Conservation (phyloP, 2,888 invertebrate genomes). For the Rhagonycha lutea region DNA sequence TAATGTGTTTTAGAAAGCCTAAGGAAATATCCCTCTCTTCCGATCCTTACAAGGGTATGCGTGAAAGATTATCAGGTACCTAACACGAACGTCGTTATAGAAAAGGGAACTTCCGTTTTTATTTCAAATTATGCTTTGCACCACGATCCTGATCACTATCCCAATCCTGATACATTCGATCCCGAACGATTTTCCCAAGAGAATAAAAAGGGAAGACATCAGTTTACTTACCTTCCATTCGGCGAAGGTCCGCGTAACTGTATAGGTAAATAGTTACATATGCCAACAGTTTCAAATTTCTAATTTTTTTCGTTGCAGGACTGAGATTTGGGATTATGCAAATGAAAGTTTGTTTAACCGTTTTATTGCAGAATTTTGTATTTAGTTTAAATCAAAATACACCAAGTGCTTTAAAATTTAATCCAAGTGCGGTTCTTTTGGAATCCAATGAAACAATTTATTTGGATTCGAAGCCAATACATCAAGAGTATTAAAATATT, state of each 20-base stretch:
- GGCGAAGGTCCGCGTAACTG: too few species aligned
- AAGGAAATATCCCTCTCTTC: conserved; percentile 46
- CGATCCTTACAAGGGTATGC: conserved; percentile 34
- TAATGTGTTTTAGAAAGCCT: conserved; percentile 46
- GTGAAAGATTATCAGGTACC: conserved; percentile 42
- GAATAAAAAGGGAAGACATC: too few species aligned
- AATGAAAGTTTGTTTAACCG: conserved; percentile 28
- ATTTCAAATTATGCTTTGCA: conserved; percentile 8
- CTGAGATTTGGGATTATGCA: conserved; percentile 34
- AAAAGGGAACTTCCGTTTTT: conserved; percentile 45
- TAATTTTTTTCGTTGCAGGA: too few species aligned
- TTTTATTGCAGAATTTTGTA: conserved; percentile 25
- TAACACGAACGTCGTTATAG: conserved; percentile 41
- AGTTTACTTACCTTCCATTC: too few species aligned
- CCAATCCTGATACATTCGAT: too few species aligned
- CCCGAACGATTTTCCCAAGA: too few species aligned
- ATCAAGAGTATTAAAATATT: too few species aligned
- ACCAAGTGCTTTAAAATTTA: background rate
- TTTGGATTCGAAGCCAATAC: background rate
- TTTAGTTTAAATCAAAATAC: conserved; percentile 24
- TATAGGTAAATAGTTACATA: too few species aligned
- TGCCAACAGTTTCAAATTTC: too few species aligned
- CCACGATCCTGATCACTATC: too few species aligned
- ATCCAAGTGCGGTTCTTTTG: background rate
- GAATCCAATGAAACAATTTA: background rate